Evolutionary conservation across 2,888 invertebrate genomes (phyloP).

Genomic region (Lepetodrilus schrolli): DNA sequence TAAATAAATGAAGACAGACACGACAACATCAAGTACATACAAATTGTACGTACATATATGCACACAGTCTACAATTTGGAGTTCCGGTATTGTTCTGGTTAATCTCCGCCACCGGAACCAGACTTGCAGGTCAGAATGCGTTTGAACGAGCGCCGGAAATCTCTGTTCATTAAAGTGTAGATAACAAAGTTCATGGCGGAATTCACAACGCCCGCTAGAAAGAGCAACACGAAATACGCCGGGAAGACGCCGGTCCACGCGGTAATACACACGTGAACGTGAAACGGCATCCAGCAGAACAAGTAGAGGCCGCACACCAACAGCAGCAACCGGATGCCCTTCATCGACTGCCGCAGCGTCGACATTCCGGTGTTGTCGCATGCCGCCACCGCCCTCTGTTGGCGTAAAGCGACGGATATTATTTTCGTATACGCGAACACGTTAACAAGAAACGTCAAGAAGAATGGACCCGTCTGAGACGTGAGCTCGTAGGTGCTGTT

Average conservation of each 20-base stretch:
- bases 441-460: neutral
- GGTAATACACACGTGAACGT: neutral
- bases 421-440: neutral
- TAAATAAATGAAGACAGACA: too few species aligned
- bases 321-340: neutral
- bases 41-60: too few species aligned
- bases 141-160: neutral
- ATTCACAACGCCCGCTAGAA: neutral
- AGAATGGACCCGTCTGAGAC: neutral
- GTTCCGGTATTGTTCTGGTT: too few species aligned
- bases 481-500: neutral
- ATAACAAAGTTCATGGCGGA: neutral
- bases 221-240: neutral
- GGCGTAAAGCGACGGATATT: neutral
- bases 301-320: neutral
- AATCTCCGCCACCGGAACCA: too few species aligned
- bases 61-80: too few species aligned
- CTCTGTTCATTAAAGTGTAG: neutral
- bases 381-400: neutral
- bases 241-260: neutral
- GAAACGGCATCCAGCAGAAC: neutral
- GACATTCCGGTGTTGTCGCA: neutral
- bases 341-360: neutral
- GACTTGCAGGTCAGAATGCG: neutral
- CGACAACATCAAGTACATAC: too few species aligned